Base-by-base conservation (phyloP, 2,797 vertebrate genomes). In the Monodelphis domestica region DNA sequence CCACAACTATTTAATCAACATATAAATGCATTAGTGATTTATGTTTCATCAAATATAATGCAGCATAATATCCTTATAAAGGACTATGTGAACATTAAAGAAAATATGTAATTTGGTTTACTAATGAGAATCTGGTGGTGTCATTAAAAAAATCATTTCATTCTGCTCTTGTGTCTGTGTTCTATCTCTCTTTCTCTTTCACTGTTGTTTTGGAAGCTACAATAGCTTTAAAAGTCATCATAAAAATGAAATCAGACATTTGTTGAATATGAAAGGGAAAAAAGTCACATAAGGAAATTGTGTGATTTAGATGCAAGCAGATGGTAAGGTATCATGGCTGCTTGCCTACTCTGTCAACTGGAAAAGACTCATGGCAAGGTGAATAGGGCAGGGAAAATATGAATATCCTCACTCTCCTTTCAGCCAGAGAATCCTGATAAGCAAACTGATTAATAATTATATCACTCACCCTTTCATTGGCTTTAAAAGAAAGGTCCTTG, bases 1-100 rank as follows among this genome's bases (percentile, higher is more conserved):
- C 38, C 30, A 28, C 5, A 2, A 33, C 53, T 51, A 45, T 91
- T 15, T 55, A 84, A 57, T 89, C 52, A 78, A 59, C 45, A 89
- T 57, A 3, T 51, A 33, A 90, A 63, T 14, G 5, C 28, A 3
- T 33, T 17, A 10, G 7, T 50, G 78, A 51, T 52, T 29, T 52
- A 28, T 0, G 0, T 0, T 2, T 52, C 26, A 1, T 26, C 28
- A 28, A 0, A 11, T 51, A 33, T 3, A 5, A 17, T 12, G 4
- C 0, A 0, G 52, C 28, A 0, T 26, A 33, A 14, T 6, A 15
- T 45, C n/a, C 38, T 53, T 5, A 0, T 2, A 50, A 26, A 45
- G 0, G 7, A 10, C 38, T 33, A 0, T 2, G 1, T 9, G 0
- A 3, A 1, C 3, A 0, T 52, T 0, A 5, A 45, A 26, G 78